Conservation (phyloP, 2,113 vertebrate species). For the Phasianus colchicus region DNA sequence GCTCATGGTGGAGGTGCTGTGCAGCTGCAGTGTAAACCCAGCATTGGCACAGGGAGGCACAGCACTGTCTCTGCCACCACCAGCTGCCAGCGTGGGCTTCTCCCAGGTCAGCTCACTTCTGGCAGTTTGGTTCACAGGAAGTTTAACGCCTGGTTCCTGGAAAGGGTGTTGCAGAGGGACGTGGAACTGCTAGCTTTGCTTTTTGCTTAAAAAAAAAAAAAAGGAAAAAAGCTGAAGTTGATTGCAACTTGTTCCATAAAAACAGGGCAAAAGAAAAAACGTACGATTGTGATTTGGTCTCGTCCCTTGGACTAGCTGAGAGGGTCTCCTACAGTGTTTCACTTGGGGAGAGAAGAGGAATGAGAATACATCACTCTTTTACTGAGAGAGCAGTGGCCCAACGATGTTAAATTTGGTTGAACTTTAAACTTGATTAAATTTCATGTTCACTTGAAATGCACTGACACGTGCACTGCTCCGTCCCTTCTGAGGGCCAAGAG, state of each 20-base stretch:
- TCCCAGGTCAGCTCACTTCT: not conserved
- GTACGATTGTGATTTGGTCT: not conserved
- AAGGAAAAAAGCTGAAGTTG: not conserved
- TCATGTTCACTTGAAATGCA: not conserved
- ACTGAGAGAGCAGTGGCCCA: not conserved
- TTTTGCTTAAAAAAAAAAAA: no score
- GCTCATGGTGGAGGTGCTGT: not conserved
- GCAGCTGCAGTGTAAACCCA: not conserved
- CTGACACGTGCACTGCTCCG: rapidly evolving
- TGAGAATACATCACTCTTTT: not conserved
- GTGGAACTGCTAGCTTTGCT: not conserved
- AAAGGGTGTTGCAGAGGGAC: not conserved
- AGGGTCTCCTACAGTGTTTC: not conserved
- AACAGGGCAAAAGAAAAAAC: not conserved
- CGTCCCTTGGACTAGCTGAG: not conserved
- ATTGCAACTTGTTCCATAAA: not conserved
- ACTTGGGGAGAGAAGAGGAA: not conserved
- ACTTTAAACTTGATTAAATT: not conserved
- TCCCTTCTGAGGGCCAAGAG: not conserved
- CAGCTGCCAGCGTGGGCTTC: rapidly evolving
- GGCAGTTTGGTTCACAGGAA: not conserved
- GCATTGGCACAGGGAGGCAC: rapidly evolving
- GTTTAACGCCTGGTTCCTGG: not conserved
- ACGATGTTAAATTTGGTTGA: not conserved
- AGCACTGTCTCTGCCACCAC: not conserved